Evolutionary conservation across 2,888 invertebrate species (phyloP).

Genomic region (Eupithecia inturbata): DNA sequence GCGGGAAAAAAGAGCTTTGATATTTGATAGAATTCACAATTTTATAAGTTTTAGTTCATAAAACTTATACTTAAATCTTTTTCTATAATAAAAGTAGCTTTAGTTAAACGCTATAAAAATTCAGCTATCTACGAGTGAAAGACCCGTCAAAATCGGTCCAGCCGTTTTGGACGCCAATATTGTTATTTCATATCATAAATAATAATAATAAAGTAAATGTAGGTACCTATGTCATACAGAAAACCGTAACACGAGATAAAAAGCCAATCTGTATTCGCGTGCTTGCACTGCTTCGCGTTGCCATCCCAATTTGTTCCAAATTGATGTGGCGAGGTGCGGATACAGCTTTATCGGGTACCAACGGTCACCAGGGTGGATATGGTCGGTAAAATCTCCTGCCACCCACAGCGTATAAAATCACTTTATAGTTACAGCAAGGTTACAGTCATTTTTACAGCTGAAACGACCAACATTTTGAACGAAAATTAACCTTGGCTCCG

Average conservation of each 20-base stretch:
- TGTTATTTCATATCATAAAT: too few species aligned
- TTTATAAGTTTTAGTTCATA: too few species aligned
- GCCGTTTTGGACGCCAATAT: too few species aligned
- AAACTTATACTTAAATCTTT: too few species aligned
- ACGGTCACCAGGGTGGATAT: conserved; percentile 9
- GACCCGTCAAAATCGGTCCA: too few species aligned
- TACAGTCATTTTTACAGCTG: background rate
- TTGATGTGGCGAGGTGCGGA: conserved; percentile 34
- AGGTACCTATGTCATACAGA: too few species aligned
- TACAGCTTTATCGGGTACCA: conserved; percentile 27
- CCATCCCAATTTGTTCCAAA: conserved; percentile 40
- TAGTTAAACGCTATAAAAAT: too few species aligned
- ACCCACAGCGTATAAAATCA: background rate
- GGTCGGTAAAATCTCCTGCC: background rate
- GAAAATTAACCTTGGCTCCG: background rate
- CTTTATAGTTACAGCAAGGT: background rate
- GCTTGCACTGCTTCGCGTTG: conserved; percentile 12
- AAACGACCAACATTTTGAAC: background rate
- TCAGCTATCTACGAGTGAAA: too few species aligned
- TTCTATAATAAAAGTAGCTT: too few species aligned
- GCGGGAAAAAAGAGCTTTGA: too few species aligned
- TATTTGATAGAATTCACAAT: too few species aligned
- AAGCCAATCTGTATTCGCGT: background rate
- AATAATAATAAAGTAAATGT: too few species aligned
- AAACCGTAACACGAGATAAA: background rate